phyloP scores from a whole-genome alignment of 2,797 vertebrate genomes.

The Pterois miles region DNA sequence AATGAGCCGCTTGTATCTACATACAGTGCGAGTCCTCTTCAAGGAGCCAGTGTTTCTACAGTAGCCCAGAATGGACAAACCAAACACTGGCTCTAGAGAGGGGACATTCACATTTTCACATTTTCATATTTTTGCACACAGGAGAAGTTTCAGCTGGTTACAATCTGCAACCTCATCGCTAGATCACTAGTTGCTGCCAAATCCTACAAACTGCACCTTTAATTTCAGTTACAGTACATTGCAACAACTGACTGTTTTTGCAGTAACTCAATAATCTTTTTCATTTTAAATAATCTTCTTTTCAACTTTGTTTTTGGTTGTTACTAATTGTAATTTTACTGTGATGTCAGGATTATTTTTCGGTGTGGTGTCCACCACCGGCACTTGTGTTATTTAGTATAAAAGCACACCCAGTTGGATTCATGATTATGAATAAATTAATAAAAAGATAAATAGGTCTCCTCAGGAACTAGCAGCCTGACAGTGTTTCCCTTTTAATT shows the following conservation, averaged over 20 bases:
- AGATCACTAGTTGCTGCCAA: accelerated
- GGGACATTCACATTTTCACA: too few relatives aligned
- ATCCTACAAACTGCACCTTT: background rate
- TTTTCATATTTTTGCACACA: too few relatives aligned
- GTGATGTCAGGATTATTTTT: background rate
- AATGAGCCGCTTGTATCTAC: too few relatives aligned
- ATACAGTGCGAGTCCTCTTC: too few relatives aligned
- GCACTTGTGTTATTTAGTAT: background rate
- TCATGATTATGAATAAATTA: background rate
- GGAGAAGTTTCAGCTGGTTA: too few relatives aligned
- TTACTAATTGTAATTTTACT: background rate
- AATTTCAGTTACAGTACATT: background rate
- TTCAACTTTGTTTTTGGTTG: background rate
- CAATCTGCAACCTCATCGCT: too few relatives aligned
- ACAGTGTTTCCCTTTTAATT: slow-evolving; percentile 4
- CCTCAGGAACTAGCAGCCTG: background rate
- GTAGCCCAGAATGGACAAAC: too few relatives aligned
- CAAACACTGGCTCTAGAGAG: too few relatives aligned
- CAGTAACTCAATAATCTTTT: background rate
- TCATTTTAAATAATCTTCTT: background rate
- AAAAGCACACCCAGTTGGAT: background rate
- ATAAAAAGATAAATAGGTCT: background rate
- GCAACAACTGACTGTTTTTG: background rate
- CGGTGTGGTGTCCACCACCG: background rate
- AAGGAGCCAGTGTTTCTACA: too few relatives aligned